A percentile compares a stretch with the other conserved stretches of the same genome.
These are phyloP conservation scores for Toxostoma redivivum DNA, from an alignment of 2,113 vertebrate genomes.

Conservation along the genomic window DNA sequence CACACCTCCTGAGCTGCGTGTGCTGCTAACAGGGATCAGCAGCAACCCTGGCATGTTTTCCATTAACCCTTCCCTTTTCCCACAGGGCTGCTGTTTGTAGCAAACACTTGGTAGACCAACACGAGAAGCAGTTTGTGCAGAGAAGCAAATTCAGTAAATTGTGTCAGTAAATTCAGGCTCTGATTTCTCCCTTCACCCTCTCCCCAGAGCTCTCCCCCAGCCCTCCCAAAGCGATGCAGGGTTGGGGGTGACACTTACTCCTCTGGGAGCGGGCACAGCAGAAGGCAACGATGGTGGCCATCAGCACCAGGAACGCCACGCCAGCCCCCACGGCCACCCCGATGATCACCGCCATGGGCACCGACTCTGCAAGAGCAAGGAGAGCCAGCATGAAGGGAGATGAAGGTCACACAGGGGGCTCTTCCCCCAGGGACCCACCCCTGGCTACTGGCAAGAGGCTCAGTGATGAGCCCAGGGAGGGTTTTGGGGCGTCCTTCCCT, in stretches of 20 bases:
- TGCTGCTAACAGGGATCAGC: not conserved
- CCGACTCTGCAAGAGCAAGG: constrained; percentile 83
- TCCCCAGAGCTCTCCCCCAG: not conserved
- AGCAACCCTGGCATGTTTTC: not conserved
- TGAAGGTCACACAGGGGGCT: not conserved
- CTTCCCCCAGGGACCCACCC: not conserved
- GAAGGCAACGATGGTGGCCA: constrained; percentile 97
- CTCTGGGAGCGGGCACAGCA: constrained; percentile 97
- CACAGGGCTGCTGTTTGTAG: not conserved
- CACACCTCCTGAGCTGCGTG: not conserved
- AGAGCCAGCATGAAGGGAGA: not conserved
- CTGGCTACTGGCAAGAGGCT: not conserved
- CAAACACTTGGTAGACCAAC: not conserved
- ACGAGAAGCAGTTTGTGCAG: rapidly evolving
- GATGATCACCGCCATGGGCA: constrained; percentile 96
- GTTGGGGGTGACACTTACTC: constrained; percentile 78
- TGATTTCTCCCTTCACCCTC: not conserved
- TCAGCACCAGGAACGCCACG: constrained; percentile 92
- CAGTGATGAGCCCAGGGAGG: not conserved
- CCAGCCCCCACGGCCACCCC: constrained; percentile 96
- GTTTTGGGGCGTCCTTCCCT: not conserved
- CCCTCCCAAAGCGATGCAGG: not conserved
- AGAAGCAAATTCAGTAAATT: not conserved
- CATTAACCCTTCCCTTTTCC: not conserved
- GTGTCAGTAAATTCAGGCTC: not conserved